Base-by-base conservation (phyloP, 2,113 vertebrate species). In the Pardalotus punctatus region DNA sequence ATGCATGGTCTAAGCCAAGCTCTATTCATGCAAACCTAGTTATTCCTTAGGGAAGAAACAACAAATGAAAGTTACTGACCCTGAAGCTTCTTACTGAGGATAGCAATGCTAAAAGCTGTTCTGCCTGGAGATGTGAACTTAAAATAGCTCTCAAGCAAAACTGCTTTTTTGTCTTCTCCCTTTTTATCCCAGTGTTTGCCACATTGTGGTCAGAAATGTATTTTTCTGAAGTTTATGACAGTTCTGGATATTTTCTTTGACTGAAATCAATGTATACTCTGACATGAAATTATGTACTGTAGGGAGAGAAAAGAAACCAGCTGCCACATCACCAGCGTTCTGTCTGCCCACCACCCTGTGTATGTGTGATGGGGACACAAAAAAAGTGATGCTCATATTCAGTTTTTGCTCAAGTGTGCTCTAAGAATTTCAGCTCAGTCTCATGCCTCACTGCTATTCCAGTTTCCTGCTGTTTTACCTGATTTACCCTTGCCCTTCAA, bases 251-350 rank as follows among this genome's bases (percentile, higher is more conserved):
- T 62, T 95, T 93, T 89, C n/a, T 70, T 86, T 95, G 78, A 60
- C 65, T 64, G 53, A 80, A 89, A 50, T 61, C 14, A 60, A 3
- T 36, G 50, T 70, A 24, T 80, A 24, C 7, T 35, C 21, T 87
- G 42, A 50, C 14, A 9, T 62, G 31, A 84, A 86, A 82, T 93
- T 10, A 43, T 69, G 14, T 79, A 1, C 73, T 73, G 42, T 6
- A 48, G 81, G 48, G 65, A 91, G 64, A 78, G 74, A 43, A 61
- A 38, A 88, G 62, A 85, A 86, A 61, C 10, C 38, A 70, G 12
- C 90, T 95, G 93, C 89, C 85, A 90, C 71, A 35, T 96, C 58
- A 80, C 36, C 87, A 73, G 56, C 29, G n/a, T 45, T 93, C n/a
- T 85, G 16, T 40, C 33, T 85, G n/a, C 31, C 28, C 12, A 24